Evolutionary conservation across 2,113 vertebrate species (phyloP), one percentile per base, ranked within the genome.

Genomic region (Psilopsiagon aurifrons): DNA sequence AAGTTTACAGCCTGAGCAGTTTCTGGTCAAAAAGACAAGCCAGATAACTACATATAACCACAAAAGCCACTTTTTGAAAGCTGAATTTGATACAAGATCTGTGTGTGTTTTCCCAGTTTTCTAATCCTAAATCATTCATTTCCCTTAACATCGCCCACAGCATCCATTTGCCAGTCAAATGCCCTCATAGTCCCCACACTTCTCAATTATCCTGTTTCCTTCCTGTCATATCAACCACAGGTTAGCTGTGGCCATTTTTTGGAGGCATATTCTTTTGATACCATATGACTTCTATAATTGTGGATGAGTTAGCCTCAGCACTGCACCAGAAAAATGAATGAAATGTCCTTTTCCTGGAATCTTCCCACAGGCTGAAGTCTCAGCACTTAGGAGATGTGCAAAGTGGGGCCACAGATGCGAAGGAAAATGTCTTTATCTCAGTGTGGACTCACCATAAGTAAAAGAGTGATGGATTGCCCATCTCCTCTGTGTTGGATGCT

Each of bases 11-110:
- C 8, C 10, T 3, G 4, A 93, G 27, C 3, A 64, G 44, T 39
- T 95, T 81, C 57, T 92, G 69, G 43, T 92, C 52, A 68, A 88
- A 92, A 96, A 88, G 51, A 80, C 60, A 90, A 90, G 33, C 35
- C 28, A 75, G 54, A 59, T 67, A 85, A 54, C 35, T 69, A 14
- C 49, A 33, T 33, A 54, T 22, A 83, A 88, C 90, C 87, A 88
- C 73, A 96, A 93, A 95, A 94, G 17, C 71, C 76, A 77, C 83
- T 83, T 88, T 88, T 39, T 84, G 83, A 88, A 95, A 91, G 31
- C 39, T 82, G 47, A 74, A 71, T 86, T 70, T 86, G 64, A 75
- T 78, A 75, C 46, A 71, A 55, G 39, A 67, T 75, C 66, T 82
- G 27, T 75, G 73, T 31, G 9, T 52, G 20, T 86, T 94, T 94